These are phyloP conservation scores for Argyresthia goedartella DNA, from an alignment of 2,888 invertebrate genomes.

Conservation along the genomic window DNA sequence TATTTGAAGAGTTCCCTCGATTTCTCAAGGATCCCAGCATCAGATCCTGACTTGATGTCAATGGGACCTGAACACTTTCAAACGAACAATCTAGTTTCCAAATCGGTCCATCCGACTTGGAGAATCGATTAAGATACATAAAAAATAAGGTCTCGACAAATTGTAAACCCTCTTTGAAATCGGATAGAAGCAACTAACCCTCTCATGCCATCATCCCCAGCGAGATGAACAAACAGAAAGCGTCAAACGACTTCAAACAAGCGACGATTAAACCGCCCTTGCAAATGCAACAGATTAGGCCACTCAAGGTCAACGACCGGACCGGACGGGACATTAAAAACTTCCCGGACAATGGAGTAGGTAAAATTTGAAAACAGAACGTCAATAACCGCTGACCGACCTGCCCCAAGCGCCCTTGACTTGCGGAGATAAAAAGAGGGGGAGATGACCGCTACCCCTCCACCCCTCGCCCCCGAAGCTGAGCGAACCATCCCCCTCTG, in stretches of 20 bases:
- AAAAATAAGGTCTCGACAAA: no score
- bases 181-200: no score
- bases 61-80: no score
- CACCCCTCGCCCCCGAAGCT: conserved; percentile 13
- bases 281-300: not conserved
- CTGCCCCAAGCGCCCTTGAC: conserved; percentile 70
- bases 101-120: no score
- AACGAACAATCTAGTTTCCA: no score
- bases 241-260: conserved; percentile 13
- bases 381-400: conserved; percentile 69
- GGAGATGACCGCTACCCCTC: conserved; percentile 55
- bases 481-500: conserved; percentile 10
- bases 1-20: no score
- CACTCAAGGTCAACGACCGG: conserved; percentile 42
- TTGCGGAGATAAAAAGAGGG: conserved; percentile 63
- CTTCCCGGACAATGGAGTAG: conserved; percentile 66
- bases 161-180: no score
- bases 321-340: conserved; percentile 51
- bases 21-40: no score
- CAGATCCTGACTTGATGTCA: no score
- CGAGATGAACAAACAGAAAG: no score
- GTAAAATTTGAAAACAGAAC: conserved; percentile 67
- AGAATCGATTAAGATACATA: no score
- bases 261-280: not conserved
- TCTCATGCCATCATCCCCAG: no score